phyloP scores from a whole-genome alignment of 2,888 invertebrate genomes.

The Lithophane leautieri region DNA sequence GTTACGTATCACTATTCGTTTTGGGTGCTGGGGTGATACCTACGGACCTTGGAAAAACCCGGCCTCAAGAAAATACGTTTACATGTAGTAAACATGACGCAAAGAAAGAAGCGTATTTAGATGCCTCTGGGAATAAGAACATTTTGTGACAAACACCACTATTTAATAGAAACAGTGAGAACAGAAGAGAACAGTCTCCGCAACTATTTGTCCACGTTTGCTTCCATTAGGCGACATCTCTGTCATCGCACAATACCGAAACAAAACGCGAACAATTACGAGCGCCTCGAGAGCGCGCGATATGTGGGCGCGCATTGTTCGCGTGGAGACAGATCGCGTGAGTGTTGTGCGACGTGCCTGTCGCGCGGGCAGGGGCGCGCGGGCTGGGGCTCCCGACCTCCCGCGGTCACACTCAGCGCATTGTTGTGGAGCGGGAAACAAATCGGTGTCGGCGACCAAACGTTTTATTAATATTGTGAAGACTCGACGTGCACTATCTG shows the following conservation, averaged over 20 bases:
- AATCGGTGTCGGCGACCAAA: constrained; percentile 14
- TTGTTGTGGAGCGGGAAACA: constrained; percentile 2
- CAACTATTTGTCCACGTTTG: constrained; percentile 38
- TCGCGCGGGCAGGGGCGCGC: neutral
- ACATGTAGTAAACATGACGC: no score
- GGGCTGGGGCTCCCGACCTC: no score
- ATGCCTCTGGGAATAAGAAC: neutral
- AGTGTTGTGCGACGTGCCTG: neutral
- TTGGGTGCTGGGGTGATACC: no score
- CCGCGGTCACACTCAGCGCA: neutral
- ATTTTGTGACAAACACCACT: neutral
- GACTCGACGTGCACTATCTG: constrained; percentile 11
- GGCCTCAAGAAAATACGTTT: no score
- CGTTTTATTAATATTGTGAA: constrained; percentile 13
- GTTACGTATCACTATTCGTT: no score
- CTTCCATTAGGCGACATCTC: constrained; percentile 28
- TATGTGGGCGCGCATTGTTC: constrained; percentile 47
- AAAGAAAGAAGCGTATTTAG: no score
- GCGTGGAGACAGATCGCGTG: constrained; percentile 30
- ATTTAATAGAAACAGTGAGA: neutral
- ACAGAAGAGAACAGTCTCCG: neutral
- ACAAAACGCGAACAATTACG: constrained; percentile 49
- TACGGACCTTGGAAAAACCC: no score
- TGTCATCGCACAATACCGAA: constrained; percentile 38
- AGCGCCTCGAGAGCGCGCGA: constrained; percentile 24